Evolutionary conservation across 2,113 vertebrate species (phyloP), one percentile per base, ranked within the genome.

Genomic region (Dascyllus trimaculatus): DNA sequence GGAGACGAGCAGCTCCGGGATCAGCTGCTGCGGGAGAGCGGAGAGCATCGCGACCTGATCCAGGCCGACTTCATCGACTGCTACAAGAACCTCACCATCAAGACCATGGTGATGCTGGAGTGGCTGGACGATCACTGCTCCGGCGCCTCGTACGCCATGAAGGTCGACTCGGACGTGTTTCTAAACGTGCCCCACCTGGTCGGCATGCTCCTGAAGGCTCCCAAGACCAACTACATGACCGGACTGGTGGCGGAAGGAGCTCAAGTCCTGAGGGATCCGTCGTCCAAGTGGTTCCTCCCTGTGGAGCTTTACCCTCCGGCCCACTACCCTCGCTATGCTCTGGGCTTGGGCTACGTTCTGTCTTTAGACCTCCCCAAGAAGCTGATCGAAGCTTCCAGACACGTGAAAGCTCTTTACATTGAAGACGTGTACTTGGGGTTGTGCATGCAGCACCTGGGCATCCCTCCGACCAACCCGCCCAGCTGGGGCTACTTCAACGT

Each of bases 71-170:
- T 97, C 57, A 0, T 93, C 18, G 96, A 97, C 88, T 95, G 89
- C 58, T 96, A 97, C 91, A 85, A 88, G 82, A 96, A 96, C 84
- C 90, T 96, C 11, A 96, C 96, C 18, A 65, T 96, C 18, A 96
- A 96, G 85, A 96, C 95, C 15, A 80, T 96, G 75, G 92, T 96
- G 93, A 96, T 96, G 18, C 15, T 97, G 78, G 93, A 97, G 85
- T 97, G 96, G 96, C 78, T 96, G 57, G 69, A 75, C 71, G 11
- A 75, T 1, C 64, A 88, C 80, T 97, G 96, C 77, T 82, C 88
- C 49, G 8, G n/a, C 0, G 91, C 91, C 43, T 13, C 18, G 0
- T 97, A 96, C 11, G 92, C 92, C 67, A 75, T 96, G 91, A 95
- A 96, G 74, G 91, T 95, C 0, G 96, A 96, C 48, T 57, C 76